phyloP scores from a whole-genome alignment of 2,113 vertebrate species.

The Podiceps cristatus region DNA sequence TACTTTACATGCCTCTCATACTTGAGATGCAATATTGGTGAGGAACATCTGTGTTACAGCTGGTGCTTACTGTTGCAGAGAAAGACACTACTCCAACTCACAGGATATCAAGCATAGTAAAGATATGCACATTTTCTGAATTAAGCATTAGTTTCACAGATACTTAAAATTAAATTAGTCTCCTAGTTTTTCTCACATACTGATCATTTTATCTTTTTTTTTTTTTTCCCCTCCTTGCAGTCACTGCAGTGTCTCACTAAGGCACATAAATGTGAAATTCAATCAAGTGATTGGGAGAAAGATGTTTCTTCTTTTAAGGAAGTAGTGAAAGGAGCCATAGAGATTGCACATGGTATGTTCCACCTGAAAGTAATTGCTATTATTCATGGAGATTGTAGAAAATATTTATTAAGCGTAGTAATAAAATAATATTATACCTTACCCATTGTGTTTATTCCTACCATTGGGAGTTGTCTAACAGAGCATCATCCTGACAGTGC shows the following conservation, averaged over 20 bases:
- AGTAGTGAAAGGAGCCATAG: slow-evolving; percentile 82
- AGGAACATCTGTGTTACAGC: slow-evolving; percentile 73
- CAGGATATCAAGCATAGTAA: slow-evolving; percentile 8
- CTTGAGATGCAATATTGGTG: neutral
- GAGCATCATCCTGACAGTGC: neutral
- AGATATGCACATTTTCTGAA: neutral
- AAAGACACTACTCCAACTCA: neutral
- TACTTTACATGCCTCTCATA: slow-evolving; percentile 51
- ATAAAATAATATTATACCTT: neutral
- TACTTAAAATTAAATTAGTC: neutral
- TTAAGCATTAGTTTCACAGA: neutral
- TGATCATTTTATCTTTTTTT: neutral
- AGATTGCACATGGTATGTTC: slow-evolving; percentile 85
- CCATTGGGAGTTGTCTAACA: neutral
- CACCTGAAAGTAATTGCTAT: neutral
- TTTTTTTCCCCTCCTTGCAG: slow-evolving; percentile 70
- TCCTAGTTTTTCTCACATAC: neutral
- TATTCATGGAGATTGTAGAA: neutral
- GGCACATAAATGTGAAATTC: slow-evolving; percentile 91
- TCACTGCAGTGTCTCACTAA: slow-evolving; percentile 91
- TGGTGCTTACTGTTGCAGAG: neutral
- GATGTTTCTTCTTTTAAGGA: slow-evolving; percentile 86
- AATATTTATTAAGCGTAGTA: neutral
- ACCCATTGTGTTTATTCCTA: neutral
- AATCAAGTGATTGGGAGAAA: slow-evolving; percentile 89